phyloP scores from a whole-genome alignment of 2,113 vertebrate genomes.

The Sialia sialis region DNA sequence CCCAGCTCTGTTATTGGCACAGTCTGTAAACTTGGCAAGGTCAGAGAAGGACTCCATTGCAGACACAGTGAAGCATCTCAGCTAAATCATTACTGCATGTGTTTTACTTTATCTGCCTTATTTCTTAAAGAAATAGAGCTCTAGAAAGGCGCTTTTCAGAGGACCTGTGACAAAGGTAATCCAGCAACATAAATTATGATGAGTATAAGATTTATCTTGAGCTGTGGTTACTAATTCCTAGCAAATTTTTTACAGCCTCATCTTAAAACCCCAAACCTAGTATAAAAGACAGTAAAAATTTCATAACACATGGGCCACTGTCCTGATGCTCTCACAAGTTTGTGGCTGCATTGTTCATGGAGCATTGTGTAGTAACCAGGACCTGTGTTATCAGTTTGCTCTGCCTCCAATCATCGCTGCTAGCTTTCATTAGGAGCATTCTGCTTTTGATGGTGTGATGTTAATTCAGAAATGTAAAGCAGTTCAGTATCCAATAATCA shows the following conservation, averaged over 20 bases:
- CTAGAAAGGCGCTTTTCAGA: background rate
- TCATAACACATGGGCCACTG: rapidly evolving
- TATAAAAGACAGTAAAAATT: background rate
- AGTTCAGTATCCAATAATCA: background rate
- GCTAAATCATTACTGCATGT: background rate
- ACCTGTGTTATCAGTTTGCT: background rate
- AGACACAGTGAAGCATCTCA: conserved; percentile 1
- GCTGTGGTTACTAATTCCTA: background rate
- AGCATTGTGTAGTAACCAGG: background rate
- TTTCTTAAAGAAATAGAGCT: conserved; percentile 9
- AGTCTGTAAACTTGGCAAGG: conserved; percentile 63
- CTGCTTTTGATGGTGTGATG: background rate
- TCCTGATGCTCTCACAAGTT: background rate
- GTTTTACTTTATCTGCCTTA: conserved; percentile 4
- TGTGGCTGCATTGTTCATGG: background rate
- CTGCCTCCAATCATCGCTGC: background rate
- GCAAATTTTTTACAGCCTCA: background rate
- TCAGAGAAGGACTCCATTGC: conserved; percentile 42
- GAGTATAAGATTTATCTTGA: background rate
- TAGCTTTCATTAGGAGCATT: background rate
- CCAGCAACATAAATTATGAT: background rate
- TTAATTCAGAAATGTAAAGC: background rate
- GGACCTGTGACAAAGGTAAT: background rate
- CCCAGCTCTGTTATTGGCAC: conserved; percentile 55
- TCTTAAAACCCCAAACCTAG: background rate